Evolutionary conservation across 1,140 invertebrate genomes (phyloP), one percentile per base, ranked within the genome.

Genomic region (Prorops nasuta): DNA sequence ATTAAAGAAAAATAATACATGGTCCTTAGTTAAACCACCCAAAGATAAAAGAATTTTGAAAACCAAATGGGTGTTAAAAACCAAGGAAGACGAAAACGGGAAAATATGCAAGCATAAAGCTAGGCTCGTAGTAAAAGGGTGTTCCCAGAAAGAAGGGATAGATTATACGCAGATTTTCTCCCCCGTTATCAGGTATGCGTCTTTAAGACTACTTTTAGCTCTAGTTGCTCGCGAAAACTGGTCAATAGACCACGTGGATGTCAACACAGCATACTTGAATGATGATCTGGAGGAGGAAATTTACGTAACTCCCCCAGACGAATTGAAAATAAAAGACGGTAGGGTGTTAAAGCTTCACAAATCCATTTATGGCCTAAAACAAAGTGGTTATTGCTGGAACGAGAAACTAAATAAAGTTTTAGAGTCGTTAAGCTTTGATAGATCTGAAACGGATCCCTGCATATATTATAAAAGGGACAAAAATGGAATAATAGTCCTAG

Each of bases 341-440:
- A 53, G 64, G 45, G 62, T 71, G 8, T 70, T 62, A 42, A 54
- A 44, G 37, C 46, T 72, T 1, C 63, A 70, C 8, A 69, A 67
- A 41, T 18, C 69, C 10, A 54, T 74, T 14, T 74, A 76, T 61
- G 70, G 71, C 10, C 45, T 75, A 3, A 73, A 76, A 40, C 68
- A 73, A 49, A 58, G 64, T 3, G 51, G 64, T 6, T 46, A 50
- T 40, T 24, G 45, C 18, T 71, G 62, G 67, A 69, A 68, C 49
- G 18, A 32, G 18, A 68, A 62, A 53, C 40, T 71, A 19, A 43
- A 68, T 47, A 60, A 52, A 3, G 12, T 18, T 3, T 15, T 53
- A 8, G 28, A 19, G 18, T 14, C 19, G 24, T 37, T 58, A 14
- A 44, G 41, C 16, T 52, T 58, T 40, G 34, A 41, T 7, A 53